A percentile compares a stretch with the other conserved stretches of the same genome.
phyloP scores from a whole-genome alignment of 1,140 invertebrate genomes.

The Heliconius melpomene region DNA sequence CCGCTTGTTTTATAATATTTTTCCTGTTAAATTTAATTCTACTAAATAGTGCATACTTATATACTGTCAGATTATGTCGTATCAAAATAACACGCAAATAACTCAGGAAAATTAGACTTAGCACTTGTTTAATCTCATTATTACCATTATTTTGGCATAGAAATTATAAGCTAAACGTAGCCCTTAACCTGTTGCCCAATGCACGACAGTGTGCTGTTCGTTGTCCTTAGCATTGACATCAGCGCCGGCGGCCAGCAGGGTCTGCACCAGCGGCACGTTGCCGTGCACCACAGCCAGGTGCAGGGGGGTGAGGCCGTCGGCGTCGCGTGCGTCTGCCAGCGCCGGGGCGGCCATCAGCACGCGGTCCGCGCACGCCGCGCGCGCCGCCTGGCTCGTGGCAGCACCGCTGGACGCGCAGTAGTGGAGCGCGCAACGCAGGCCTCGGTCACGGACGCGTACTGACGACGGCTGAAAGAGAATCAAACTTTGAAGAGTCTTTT shows the following conservation, averaged over 20 bases:
- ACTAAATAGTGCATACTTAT: too few relatives aligned
- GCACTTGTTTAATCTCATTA: background rate
- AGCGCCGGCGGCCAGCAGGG: conserved; percentile 90
- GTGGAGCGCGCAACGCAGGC: conserved; percentile 93
- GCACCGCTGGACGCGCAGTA: conserved; percentile 91
- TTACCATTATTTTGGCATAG: too few relatives aligned
- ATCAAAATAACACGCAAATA: too few relatives aligned
- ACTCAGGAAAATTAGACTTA: background rate
- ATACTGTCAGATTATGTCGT: too few relatives aligned
- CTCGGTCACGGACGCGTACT: conserved; percentile 87
- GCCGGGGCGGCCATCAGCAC: conserved; percentile 89
- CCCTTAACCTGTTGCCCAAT: conserved; percentile 96
- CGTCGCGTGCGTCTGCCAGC: conserved; percentile 90
- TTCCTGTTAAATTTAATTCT: background rate
- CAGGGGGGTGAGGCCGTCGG: conserved; percentile 96
- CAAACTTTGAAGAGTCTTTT: too few relatives aligned
- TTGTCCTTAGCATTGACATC: conserved; percentile 94
- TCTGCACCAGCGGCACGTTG: conserved; percentile 90
- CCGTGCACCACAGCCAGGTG: conserved; percentile 96
- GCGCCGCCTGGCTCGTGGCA: conserved; percentile 80
- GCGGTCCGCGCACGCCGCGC: conserved; percentile 86
- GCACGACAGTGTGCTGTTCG: conserved; percentile 97
- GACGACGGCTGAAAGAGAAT: conserved; percentile 80
- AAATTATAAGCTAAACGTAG: too few relatives aligned
- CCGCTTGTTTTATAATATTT: background rate